Conservation (phyloP, 2,113 vertebrate species). For the Lethenteron camtschaticum region DNA sequence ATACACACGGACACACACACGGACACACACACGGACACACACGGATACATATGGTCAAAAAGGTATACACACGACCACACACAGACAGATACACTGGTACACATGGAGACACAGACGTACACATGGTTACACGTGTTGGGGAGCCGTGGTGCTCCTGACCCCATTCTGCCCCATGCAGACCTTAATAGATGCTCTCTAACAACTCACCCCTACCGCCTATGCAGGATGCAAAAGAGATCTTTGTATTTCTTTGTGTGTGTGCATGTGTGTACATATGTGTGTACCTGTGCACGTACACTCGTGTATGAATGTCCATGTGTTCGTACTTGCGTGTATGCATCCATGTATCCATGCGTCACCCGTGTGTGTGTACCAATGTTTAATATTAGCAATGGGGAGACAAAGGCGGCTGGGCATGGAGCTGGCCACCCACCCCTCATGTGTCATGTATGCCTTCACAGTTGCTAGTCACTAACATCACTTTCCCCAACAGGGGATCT, state of each 20-base stretch:
- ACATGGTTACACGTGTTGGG: background rate
- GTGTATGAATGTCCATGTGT: too few species aligned
- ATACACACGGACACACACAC: slow-evolving; percentile 10
- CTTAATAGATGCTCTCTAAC: too few species aligned
- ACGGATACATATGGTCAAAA: background rate
- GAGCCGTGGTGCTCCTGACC: background rate
- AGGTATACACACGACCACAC: background rate
- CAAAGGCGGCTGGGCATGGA: slow-evolving; percentile 7
- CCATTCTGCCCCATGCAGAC: too few species aligned
- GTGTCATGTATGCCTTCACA: background rate
- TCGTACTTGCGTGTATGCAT: too few species aligned
- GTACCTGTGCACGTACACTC: too few species aligned
- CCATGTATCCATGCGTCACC: too few species aligned
- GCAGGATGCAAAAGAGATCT: too few species aligned
- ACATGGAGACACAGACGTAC: background rate
- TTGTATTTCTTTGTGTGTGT: too few species aligned
- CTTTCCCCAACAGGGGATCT: background rate
- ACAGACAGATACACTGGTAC: background rate
- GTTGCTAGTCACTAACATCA: background rate
- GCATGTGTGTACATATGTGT: too few species aligned
- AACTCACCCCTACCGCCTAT: too few species aligned
- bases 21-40: background rate
- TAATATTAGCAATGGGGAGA: background rate
- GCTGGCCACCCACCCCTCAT: slow-evolving; percentile 6
- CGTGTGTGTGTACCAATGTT: background rate